Conservation (phyloP, 2,888 invertebrate species). For the Pilophorus perplexus region DNA sequence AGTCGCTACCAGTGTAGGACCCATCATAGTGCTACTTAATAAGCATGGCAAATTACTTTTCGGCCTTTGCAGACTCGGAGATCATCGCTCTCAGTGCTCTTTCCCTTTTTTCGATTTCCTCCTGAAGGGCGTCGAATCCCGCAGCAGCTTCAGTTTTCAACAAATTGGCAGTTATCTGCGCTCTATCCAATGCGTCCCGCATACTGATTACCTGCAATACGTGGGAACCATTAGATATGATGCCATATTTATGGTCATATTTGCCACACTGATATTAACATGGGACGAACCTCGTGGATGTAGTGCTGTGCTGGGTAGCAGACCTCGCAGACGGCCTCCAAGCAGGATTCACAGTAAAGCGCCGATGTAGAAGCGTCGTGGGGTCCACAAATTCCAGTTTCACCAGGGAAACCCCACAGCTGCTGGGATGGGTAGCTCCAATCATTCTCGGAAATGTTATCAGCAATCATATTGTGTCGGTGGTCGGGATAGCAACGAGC, state of each 20-base stretch:
- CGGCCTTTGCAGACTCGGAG: slow-evolving; percentile 57
- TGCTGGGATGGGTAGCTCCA: no score
- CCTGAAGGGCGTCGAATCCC: slow-evolving; percentile 60
- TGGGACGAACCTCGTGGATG: slow-evolving; percentile 63
- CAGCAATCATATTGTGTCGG: no score
- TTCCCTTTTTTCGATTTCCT: slow-evolving; percentile 79
- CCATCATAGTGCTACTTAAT: no score
- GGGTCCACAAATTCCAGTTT: no score
- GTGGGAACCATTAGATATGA: no score
- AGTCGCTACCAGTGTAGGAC: no score
- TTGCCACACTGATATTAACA: no score
- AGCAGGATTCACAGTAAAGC: slow-evolving; percentile 67
- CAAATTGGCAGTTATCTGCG: slow-evolving; percentile 54
- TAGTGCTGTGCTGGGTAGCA: slow-evolving; percentile 70
- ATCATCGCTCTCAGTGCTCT: slow-evolving; percentile 71
- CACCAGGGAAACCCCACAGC: no score
- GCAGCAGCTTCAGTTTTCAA: slow-evolving; percentile 60
- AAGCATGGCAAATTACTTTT: slow-evolving; percentile 58
- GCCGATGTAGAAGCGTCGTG: slow-evolving; percentile 43
- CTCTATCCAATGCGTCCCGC: slow-evolving; percentile 62
- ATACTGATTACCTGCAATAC: no score
- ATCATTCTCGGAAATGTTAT: no score
- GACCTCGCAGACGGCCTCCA: slow-evolving; percentile 66
- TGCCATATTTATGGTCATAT: no score
- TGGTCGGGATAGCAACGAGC: no score